These are phyloP conservation scores for Augiades crinisus DNA, from an alignment of 2,888 invertebrate genomes.

Conservation along the genomic window DNA sequence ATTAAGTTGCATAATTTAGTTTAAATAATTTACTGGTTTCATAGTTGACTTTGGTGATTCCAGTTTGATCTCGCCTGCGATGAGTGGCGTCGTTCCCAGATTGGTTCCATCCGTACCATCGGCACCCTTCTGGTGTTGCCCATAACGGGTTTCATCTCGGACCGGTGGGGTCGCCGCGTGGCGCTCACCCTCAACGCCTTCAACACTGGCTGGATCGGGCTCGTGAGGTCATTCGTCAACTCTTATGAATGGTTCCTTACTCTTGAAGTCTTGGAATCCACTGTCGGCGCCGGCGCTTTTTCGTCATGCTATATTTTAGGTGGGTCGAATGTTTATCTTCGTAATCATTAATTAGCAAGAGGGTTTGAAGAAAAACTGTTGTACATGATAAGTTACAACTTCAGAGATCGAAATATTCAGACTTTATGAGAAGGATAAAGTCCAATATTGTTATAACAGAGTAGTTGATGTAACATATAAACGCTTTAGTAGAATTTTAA, in stretches of 20 bases:
- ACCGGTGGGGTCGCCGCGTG: constrained; percentile 86
- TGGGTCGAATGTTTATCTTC: too few species aligned
- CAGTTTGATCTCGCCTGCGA: constrained; percentile 85
- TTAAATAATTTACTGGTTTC: too few species aligned
- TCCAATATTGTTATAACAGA: too few species aligned
- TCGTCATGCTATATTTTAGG: constrained; percentile 88
- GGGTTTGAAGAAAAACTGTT: too few species aligned
- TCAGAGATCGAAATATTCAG: too few species aligned
- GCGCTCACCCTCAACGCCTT: constrained; percentile 83
- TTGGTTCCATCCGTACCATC: constrained; percentile 87
- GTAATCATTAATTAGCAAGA: too few species aligned
- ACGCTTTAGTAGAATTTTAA: too few species aligned
- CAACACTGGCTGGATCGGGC: constrained; percentile 84
- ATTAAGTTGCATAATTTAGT: neutral
- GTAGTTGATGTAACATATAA: too few species aligned
- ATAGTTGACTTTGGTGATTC: neutral
- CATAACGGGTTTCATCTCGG: constrained; percentile 86
- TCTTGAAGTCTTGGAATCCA: constrained; percentile 87
- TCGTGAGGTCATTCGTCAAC: constrained; percentile 85
- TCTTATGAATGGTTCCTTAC: constrained; percentile 85
- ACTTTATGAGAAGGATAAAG: neutral
- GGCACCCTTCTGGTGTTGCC: constrained; percentile 87
- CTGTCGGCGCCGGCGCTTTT: constrained; percentile 86
- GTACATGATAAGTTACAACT: neutral
- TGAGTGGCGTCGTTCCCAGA: constrained; percentile 86